Conservation (phyloP, 2,113 vertebrate species). For the Elephas maximus region DNA sequence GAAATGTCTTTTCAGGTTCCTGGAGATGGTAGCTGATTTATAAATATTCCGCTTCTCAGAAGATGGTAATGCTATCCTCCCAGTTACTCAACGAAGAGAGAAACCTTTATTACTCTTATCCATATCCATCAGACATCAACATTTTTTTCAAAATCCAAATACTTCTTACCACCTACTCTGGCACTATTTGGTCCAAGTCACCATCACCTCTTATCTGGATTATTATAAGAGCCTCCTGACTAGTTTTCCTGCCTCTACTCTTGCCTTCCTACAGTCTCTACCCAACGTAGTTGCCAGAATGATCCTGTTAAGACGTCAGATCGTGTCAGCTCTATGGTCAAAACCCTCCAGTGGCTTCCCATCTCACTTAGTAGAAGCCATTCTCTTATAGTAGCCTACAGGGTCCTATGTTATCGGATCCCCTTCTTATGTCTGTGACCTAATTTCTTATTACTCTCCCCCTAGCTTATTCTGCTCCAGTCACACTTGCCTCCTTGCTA, state of each 20-base stretch:
- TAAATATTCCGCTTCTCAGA: not conserved
- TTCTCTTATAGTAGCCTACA: too few species aligned
- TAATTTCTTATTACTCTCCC: too few species aligned
- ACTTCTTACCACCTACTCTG: too few species aligned
- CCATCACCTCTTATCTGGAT: too few species aligned
- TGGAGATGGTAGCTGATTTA: not conserved
- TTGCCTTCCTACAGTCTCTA: not conserved
- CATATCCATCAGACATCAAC: not conserved
- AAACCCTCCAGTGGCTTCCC: not conserved
- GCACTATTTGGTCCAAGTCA: too few species aligned
- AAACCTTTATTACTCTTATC: not conserved
- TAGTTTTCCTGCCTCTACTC: too few species aligned
- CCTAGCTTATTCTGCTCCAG: not conserved
- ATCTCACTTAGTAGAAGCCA: not conserved
- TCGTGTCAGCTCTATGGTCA: not conserved
- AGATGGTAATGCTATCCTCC: not conserved
- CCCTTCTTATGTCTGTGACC: not conserved
- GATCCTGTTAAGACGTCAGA: not conserved
- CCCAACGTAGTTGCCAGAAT: not conserved
- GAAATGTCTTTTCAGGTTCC: not conserved
- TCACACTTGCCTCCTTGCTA: not conserved
- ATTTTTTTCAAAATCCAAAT: not conserved
- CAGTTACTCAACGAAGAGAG: not conserved
- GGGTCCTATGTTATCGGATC: not conserved
- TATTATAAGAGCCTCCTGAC: too few species aligned